A percentile compares a stretch with the other conserved stretches of the same genome.
Conservation (phyloP, 2,888 invertebrate genomes). For the Tenthredo livida region DNA sequence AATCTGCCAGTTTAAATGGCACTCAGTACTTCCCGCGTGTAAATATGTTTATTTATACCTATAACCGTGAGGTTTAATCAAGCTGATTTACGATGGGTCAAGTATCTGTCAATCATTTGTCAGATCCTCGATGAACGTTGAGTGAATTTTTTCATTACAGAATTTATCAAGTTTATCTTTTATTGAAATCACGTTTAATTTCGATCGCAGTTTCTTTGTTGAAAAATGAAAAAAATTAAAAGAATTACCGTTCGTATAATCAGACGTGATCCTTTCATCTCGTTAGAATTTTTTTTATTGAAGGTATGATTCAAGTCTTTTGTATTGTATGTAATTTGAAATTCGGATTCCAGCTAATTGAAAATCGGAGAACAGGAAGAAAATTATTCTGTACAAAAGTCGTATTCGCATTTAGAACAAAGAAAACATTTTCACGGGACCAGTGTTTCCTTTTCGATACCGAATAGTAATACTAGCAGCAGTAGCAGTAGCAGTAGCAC, state of each 20-base stretch:
- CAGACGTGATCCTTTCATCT: too few relatives aligned
- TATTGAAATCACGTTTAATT: not conserved
- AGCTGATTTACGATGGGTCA: slow-evolving; percentile 23
- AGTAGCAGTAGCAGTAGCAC: not conserved
- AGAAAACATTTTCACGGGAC: slow-evolving; percentile 11
- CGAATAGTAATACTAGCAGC: not conserved
- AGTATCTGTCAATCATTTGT: slow-evolving; percentile 5
- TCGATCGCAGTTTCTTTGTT: not conserved
- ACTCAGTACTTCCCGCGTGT: not conserved
- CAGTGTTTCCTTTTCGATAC: not conserved
- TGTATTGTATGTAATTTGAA: not conserved
- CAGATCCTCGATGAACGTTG: not conserved
- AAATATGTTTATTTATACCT: not conserved
- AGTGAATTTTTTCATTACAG: not conserved
- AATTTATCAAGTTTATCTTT: not conserved
- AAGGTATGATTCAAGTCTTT: not conserved
- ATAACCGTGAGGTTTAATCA: slow-evolving; percentile 5
- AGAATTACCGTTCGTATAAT: not conserved
- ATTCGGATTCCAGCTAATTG: not conserved
- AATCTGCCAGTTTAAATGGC: slow-evolving; percentile 25
- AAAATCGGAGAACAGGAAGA: not conserved
- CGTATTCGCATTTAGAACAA: slow-evolving; percentile 1
- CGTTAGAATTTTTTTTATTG: not conserved
- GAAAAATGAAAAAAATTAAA: not conserved
- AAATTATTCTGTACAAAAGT: not conserved